Evolutionary conservation across 1,140 invertebrate genomes (phyloP).

Genomic region (Drosophila tani): DNA sequence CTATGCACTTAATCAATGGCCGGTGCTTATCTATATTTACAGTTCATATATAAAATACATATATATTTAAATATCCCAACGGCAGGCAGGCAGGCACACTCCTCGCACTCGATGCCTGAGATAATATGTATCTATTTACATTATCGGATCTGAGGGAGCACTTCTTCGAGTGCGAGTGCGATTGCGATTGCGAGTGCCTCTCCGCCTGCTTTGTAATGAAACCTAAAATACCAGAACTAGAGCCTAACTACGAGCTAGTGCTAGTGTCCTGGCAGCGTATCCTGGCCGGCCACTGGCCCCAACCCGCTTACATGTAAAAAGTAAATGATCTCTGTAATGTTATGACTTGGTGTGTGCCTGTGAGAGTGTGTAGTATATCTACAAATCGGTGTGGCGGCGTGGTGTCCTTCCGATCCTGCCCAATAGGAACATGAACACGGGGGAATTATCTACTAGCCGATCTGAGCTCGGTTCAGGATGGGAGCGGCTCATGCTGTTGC

Average conservation of each 20-base stretch:
- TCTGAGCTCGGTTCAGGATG: constrained; percentile 2
- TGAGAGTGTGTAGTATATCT: constrained; percentile 39
- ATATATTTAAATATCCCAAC: constrained; percentile 18
- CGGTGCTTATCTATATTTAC: constrained; percentile 54
- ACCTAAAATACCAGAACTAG: constrained; percentile 33
- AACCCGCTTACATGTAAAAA: constrained; percentile 19
- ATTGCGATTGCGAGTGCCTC: neutral
- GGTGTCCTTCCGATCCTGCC: constrained; percentile 22
- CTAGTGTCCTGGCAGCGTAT: neutral
- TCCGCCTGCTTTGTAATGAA: constrained; percentile 1
- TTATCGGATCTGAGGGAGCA: constrained; percentile 27
- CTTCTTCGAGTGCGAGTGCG: constrained; percentile 6
- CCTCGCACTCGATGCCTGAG: constrained; percentile 28
- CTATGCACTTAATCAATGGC: constrained; percentile 53
- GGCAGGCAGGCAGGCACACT: constrained; percentile 5
- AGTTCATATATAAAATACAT: constrained; percentile 26
- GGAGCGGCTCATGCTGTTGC: too few relatives aligned
- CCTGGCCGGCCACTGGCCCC: neutral
- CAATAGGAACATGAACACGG: constrained; percentile 43
- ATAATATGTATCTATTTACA: constrained; percentile 42
- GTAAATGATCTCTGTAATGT: constrained; percentile 30
- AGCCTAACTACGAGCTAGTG: constrained; percentile 6
- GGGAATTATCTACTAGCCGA: neutral
- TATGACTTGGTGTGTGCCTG: constrained; percentile 44
- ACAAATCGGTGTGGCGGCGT: constrained; percentile 23